A percentile compares a stretch with the other conserved stretches of the same genome.
Conservation (phyloP, 2,888 invertebrate genomes). For the Spialia ferax region DNA sequence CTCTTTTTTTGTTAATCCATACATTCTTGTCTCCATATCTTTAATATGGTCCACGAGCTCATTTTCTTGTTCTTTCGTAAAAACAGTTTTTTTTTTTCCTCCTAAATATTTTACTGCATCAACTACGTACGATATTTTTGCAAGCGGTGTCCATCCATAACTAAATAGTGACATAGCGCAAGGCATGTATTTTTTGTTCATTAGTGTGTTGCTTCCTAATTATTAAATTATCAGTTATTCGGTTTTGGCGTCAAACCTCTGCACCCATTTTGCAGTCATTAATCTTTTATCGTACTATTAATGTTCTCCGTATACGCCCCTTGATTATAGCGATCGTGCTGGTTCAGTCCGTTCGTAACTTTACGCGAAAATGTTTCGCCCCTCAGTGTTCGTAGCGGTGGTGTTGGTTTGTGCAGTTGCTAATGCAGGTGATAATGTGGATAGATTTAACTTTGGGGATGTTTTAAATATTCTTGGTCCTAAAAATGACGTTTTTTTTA, state of each 20-base stretch:
- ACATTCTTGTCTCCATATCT: neutral
- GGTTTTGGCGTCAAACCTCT: slow-evolving; percentile 1
- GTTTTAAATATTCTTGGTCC: slow-evolving; percentile 23
- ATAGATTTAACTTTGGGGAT: slow-evolving; percentile 47
- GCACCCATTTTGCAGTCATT: slow-evolving; percentile 62
- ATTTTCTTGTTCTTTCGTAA: neutral
- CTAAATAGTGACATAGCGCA: neutral
- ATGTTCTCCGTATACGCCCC: slow-evolving; percentile 48
- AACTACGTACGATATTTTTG: neutral
- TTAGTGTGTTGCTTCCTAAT: neutral
- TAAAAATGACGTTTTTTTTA: neutral
- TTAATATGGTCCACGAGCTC: neutral
- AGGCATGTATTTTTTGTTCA: neutral
- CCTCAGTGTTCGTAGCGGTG: slow-evolving; percentile 56
- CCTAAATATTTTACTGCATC: slow-evolving; percentile 7
- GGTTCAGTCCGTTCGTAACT: slow-evolving; percentile 21
- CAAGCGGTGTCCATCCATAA: too few species aligned
- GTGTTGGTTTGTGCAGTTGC: slow-evolving; percentile 55
- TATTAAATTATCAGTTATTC: neutral
- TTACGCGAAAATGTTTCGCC: slow-evolving; percentile 52
- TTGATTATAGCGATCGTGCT: slow-evolving; percentile 14
- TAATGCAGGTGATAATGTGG: slow-evolving; percentile 60
- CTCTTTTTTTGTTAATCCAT: neutral
- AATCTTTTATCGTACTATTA: slow-evolving; percentile 65
- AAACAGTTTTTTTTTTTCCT: neutral